These are phyloP conservation scores for Turnix velox DNA, from an alignment of 2,113 vertebrate genomes.

Conservation along the genomic window DNA sequence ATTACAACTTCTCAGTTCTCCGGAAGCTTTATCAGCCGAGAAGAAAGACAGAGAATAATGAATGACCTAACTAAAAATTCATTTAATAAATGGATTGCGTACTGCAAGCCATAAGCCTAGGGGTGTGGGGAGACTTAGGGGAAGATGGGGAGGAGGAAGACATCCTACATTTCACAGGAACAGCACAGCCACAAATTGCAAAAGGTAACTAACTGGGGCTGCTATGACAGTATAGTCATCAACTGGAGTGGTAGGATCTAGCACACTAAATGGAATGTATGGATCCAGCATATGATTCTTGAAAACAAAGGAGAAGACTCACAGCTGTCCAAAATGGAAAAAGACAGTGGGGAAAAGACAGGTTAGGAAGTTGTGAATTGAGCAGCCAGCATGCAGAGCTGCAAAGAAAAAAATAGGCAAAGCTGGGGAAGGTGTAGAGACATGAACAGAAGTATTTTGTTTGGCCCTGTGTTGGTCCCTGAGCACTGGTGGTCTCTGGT, in stretches of 20 bases:
- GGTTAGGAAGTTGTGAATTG: not conserved
- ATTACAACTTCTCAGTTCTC: slow-evolving; percentile 33
- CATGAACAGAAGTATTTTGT: not conserved
- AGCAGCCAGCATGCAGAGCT: not conserved
- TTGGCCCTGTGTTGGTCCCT: not conserved
- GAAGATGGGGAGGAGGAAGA: not conserved
- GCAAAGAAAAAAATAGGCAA: not conserved
- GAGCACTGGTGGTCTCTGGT: not conserved
- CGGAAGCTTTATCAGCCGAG: not conserved
- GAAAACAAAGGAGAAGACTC: not conserved
- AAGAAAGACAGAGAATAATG: slow-evolving; percentile 20
- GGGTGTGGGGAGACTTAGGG: not conserved
- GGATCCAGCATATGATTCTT: not conserved
- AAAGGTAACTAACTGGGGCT: not conserved
- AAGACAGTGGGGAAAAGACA: not conserved
- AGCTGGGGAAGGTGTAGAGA: not conserved
- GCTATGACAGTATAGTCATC: not conserved
- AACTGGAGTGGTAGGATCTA: not conserved
- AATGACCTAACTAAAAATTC: slow-evolving; percentile 17
- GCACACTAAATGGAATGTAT: not conserved
- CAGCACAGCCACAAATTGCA: not conserved
- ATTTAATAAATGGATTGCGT: not conserved
- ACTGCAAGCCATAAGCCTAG: not conserved
- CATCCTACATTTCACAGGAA: not conserved
- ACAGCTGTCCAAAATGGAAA: not conserved